phyloP scores from a whole-genome alignment of 2,888 invertebrate species.

The Andrena trimmerana region DNA sequence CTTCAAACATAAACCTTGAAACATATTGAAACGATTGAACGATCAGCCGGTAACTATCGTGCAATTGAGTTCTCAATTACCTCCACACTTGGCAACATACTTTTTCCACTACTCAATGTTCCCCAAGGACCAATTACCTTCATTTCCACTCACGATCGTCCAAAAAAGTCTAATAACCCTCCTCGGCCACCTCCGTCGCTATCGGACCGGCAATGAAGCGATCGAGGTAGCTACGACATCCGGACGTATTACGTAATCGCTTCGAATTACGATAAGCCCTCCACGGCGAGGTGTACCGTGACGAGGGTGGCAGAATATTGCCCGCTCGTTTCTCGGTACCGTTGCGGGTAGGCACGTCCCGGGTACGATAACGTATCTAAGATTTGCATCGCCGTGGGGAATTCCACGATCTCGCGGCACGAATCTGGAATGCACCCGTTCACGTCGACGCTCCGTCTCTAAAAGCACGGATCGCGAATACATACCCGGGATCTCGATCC shows the following conservation, averaged over 20 bases:
- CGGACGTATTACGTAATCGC: slow-evolving; percentile 8
- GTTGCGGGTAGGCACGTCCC: slow-evolving; percentile 39
- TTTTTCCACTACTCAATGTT: neutral
- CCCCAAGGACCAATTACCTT: neutral
- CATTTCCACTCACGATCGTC: neutral
- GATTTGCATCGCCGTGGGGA: slow-evolving; percentile 57
- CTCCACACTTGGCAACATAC: neutral
- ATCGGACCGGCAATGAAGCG: neutral
- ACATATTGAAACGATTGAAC: neutral
- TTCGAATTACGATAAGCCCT: slow-evolving; percentile 17
- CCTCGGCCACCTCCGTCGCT: neutral
- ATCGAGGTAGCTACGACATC: neutral
- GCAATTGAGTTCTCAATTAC: slow-evolving; percentile 4
- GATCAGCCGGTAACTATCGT: neutral
- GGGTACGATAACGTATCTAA: slow-evolving; percentile 42
- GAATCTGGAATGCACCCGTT: slow-evolving; percentile 38
- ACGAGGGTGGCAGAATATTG: no score
- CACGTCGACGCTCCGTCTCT: slow-evolving; percentile 19
- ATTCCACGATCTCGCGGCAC: slow-evolving; percentile 54
- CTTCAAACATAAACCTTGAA: neutral
- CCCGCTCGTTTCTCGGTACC: slow-evolving; percentile 12
- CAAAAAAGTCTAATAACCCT: neutral
- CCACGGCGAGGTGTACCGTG: no score
- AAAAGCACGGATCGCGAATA: slow-evolving; percentile 35
- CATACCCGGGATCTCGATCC: slow-evolving; percentile 45